phyloP scores from a whole-genome alignment of 2,113 vertebrate genomes.

The Halcyon malimbica region DNA sequence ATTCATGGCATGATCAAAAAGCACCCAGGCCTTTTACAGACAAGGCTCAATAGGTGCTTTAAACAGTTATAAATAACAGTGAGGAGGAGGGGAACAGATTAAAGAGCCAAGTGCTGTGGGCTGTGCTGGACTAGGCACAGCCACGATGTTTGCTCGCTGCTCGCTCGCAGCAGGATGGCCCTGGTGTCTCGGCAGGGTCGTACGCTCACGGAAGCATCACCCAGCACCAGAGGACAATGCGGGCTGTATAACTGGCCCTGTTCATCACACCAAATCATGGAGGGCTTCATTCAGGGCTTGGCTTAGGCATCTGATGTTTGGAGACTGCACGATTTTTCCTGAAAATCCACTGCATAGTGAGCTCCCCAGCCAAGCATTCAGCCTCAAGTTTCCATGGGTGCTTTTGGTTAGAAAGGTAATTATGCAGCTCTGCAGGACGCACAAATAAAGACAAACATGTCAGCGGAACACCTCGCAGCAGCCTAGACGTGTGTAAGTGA shows the following conservation, averaged over 20 bases:
- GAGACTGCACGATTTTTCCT: neutral
- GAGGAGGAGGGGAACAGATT: neutral
- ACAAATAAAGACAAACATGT: neutral
- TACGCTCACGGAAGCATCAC: fast-evolving
- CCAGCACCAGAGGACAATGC: fast-evolving
- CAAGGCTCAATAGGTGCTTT: neutral
- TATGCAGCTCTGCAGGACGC: neutral
- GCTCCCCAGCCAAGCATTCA: neutral
- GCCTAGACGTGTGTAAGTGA: neutral
- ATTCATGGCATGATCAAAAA: constrained; percentile 62
- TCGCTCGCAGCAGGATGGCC: neutral
- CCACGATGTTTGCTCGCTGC: neutral
- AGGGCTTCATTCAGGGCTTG: neutral
- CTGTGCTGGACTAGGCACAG: neutral
- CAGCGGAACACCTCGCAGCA: neutral
- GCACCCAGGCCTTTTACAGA: constrained; percentile 59
- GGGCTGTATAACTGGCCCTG: fast-evolving
- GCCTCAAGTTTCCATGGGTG: too few species aligned
- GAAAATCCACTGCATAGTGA: neutral
- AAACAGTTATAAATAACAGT: constrained; percentile 29
- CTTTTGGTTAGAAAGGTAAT: neutral
- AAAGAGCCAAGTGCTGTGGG: neutral
- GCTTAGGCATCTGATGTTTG: neutral
- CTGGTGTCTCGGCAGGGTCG: fast-evolving
- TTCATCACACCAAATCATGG: fast-evolving